A percentile compares a stretch with the other conserved stretches of the same genome.
Evolutionary conservation across 2,113 vertebrate genomes (phyloP).

Genomic region (Orientallactaga bullata): DNA sequence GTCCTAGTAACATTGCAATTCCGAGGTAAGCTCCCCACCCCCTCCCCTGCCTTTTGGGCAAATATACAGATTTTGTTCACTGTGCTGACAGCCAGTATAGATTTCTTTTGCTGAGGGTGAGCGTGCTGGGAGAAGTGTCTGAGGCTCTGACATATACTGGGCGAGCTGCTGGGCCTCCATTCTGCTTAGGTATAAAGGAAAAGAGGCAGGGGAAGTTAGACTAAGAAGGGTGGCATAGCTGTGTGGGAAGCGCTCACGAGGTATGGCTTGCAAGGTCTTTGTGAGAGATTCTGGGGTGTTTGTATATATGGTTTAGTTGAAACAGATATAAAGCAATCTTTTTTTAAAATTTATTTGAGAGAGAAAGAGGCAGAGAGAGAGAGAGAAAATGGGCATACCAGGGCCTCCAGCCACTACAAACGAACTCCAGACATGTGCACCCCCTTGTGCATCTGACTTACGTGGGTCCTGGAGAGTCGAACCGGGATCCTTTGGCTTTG

Average conservation of each 20-base stretch:
- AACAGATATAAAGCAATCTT: conserved; percentile 15
- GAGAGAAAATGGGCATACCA: too few species aligned
- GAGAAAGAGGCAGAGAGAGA: too few species aligned
- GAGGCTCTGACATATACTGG: conserved; percentile 60
- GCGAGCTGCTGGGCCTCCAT: not conserved
- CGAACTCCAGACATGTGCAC: too few species aligned
- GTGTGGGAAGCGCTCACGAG: not conserved
- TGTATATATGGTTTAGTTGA: conserved; percentile 1
- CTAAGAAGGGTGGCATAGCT: conserved; percentile 4
- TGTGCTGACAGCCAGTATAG: conserved; percentile 78
- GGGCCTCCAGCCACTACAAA: too few species aligned
- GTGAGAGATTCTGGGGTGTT: conserved; percentile 18
- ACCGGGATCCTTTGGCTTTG: too few species aligned
- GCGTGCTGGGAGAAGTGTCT: conserved; percentile 65
- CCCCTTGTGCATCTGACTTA: too few species aligned
- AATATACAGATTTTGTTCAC: conserved; percentile 51
- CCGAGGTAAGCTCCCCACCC: conserved; percentile 62
- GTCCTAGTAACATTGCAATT: conserved; percentile 83
- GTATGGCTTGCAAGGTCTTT: conserved; percentile 38
- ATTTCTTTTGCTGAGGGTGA: conserved; percentile 65
- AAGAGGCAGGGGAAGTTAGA: not conserved
- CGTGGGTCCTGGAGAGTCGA: too few species aligned
- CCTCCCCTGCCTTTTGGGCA: conserved; percentile 79
- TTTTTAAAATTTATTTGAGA: too few species aligned
- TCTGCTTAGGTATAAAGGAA: not conserved